Conservation (phyloP, 1,140 invertebrate species). For the Scaptomyza hsui region DNA sequence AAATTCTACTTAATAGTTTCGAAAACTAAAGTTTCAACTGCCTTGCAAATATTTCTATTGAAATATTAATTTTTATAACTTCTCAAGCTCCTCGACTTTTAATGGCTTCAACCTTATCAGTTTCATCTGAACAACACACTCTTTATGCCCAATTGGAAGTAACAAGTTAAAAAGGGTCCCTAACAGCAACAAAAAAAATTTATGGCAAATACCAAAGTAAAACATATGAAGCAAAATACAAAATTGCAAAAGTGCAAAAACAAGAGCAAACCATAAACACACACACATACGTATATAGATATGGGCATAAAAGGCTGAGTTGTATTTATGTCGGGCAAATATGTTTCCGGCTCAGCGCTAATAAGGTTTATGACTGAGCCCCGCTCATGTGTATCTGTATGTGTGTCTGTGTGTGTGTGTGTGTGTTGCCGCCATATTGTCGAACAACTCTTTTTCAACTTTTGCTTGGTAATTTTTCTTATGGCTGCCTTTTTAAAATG, state of each 20-base stretch:
- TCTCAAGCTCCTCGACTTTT: background rate
- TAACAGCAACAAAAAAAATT: slow-evolving; percentile 30
- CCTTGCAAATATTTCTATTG: background rate
- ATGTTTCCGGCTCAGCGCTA: slow-evolving; percentile 79
- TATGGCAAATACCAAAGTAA: slow-evolving; percentile 43
- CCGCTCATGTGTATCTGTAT: slow-evolving; percentile 20
- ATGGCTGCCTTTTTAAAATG: slow-evolving; percentile 73
- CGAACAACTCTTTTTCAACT: slow-evolving; percentile 73
- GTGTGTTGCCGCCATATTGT: slow-evolving; percentile 63
- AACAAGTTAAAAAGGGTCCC: slow-evolving; percentile 28
- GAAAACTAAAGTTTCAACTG: too few relatives aligned
- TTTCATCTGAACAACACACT: slow-evolving; percentile 11
- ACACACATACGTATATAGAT: slow-evolving; percentile 6
- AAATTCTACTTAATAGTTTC: too few relatives aligned
- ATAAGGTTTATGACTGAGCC: slow-evolving; percentile 75
- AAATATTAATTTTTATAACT: background rate
- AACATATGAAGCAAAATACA: slow-evolving; percentile 62
- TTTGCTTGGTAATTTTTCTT: slow-evolving; percentile 62
- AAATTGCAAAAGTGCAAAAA: slow-evolving; percentile 79
- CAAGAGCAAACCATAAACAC: slow-evolving; percentile 40
- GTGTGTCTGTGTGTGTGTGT: background rate
- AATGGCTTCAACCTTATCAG: background rate
- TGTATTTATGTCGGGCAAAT: slow-evolving; percentile 80
- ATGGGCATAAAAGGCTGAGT: slow-evolving; percentile 56
- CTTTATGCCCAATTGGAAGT: slow-evolving; percentile 18